Percentiles rank a stretch among this genome's conserved stretches.
phyloP scores from a whole-genome alignment of 2,888 invertebrate species.

The Nymphalis urticae region DNA sequence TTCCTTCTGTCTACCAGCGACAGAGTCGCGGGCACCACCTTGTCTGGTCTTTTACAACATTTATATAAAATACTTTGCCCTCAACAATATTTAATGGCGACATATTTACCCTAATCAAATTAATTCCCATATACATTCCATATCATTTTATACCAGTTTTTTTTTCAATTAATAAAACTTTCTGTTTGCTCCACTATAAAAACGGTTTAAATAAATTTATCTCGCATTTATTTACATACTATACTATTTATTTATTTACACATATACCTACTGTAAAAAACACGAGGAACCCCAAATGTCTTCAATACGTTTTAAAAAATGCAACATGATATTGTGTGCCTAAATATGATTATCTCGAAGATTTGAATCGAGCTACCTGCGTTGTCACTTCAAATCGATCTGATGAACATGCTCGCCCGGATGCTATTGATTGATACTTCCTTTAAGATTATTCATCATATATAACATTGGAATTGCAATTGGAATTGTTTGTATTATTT shows the following conservation, averaged over 20 bases:
- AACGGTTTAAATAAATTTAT: no score
- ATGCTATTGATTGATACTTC: slow-evolving; percentile 64
- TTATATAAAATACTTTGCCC: slow-evolving; percentile 45
- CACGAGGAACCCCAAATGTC: no score
- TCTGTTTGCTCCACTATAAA: no score
- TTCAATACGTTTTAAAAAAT: not conserved
- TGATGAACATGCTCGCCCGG: slow-evolving; percentile 53
- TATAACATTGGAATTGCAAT: slow-evolving; percentile 42
- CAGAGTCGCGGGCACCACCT: slow-evolving; percentile 58
- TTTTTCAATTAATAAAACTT: no score
- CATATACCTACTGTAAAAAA: no score
- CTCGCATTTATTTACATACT: no score
- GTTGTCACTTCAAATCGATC: slow-evolving; percentile 42
- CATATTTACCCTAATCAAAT: no score
- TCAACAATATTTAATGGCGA: no score
- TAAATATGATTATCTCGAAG: slow-evolving; percentile 33
- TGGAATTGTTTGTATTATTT: slow-evolving; percentile 8
- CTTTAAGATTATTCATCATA: slow-evolving; percentile 62
- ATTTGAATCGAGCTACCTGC: slow-evolving; percentile 54
- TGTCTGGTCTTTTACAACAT: slow-evolving; percentile 63
- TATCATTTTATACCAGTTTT: no score
- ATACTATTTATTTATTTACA: no score
- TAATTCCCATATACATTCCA: no score
- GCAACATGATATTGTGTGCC: not conserved
- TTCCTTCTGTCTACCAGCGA: slow-evolving; percentile 48